Evolutionary conservation across 2,797 vertebrate species (phyloP).

Genomic region (Cichlasoma orientale): DNA sequence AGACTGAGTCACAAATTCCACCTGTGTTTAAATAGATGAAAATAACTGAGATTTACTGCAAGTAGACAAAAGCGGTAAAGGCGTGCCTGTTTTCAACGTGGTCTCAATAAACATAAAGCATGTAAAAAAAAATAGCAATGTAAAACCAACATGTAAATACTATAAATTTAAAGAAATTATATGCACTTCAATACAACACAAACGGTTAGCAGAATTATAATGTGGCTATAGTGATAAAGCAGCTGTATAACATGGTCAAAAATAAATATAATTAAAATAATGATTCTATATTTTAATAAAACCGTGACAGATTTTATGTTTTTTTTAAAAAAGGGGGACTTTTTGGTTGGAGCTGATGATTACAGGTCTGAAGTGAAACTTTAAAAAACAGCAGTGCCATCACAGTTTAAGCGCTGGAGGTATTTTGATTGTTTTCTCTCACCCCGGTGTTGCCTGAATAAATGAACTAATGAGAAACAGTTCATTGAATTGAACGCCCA

Average conservation of each 20-base stretch:
- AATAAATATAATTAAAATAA: background rate
- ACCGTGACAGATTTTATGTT: background rate
- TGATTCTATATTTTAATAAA: background rate
- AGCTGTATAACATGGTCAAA: background rate
- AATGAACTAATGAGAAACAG: background rate
- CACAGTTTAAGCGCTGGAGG: background rate
- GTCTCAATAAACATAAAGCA: too few species aligned
- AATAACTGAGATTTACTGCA: background rate
- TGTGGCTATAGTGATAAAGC: background rate
- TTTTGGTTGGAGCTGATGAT: background rate
- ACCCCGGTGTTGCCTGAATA: background rate
- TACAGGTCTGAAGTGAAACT: conserved; percentile 8
- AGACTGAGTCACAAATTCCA: background rate
- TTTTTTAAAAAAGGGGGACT: background rate
- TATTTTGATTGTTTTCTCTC: background rate
- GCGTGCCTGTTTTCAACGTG: background rate
- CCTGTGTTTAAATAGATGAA: background rate
- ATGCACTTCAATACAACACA: background rate
- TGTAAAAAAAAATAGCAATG: background rate
- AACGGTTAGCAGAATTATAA: background rate
- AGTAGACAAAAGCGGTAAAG: background rate
- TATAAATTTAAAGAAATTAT: background rate
- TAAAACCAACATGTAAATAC: background rate
- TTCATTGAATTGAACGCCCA: background rate
- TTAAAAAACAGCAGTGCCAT: background rate